Base-by-base conservation (phyloP, 2,888 invertebrate species). In the Diarsia mendica region DNA sequence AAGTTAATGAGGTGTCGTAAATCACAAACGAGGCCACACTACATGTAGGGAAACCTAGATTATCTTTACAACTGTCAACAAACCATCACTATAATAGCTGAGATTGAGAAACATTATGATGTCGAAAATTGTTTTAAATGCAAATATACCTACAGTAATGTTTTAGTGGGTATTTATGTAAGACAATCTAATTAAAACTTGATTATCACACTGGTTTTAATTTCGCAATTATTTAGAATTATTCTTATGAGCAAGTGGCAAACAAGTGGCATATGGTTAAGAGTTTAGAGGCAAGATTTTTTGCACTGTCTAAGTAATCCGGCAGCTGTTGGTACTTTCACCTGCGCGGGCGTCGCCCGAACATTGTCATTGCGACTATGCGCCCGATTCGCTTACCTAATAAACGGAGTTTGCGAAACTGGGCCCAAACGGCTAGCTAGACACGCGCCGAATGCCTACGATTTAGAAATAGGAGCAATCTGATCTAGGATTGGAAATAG, bases 321-420 rank as follows among this genome's bases (percentile, higher is more conserved):
- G 87, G 87, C 87, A 89, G 88, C 86, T 85, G 87, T 88, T 90
- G 89, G 92, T 93, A 95, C 95, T 95, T 95, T 95, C 95, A 95
- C 95, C 93, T 87, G 85, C 89, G 84, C 89, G 77, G 85, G 86
- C 88, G 89, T 88, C 91, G 91, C 89, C 91, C 89, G 90, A 91
- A 93, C 93, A 95, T 94, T 95, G 93, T 94, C 93, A 93, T 91
- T 93, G 92, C 91, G 90, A 89, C 89, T 90, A 90, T 89, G 91
- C 90, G 92, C 91, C 92, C 91, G 91, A 93, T 93, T 91, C 93
- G 93, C 93, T 95, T 95, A 93, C 94, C 94, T 95, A 95, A 94
- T 92, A 91, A 90, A 91, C 90, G 80, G 79, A 87, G 92, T 93
- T 95, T 95, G 94, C 94, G 94, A 95, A 95, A 95, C 91, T 91